phyloP scores from a whole-genome alignment of 2,888 invertebrate species.

The Allolobophora icterica region DNA sequence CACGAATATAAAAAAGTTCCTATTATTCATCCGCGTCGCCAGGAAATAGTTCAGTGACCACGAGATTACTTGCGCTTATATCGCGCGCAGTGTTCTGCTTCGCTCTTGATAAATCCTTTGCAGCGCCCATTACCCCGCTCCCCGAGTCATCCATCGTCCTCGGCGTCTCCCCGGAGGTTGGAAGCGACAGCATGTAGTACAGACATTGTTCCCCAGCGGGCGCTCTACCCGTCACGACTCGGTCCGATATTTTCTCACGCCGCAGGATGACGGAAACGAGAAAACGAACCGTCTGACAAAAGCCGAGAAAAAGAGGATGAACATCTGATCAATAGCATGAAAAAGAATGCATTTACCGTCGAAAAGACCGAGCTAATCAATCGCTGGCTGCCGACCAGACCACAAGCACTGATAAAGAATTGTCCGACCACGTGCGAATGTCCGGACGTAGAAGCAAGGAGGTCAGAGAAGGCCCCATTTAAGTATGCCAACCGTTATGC shows the following conservation, averaged over 20 bases:
- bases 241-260: slow-evolving; percentile 26
- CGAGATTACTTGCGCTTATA: slow-evolving; percentile 12
- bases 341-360: background rate
- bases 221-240: slow-evolving; percentile 27
- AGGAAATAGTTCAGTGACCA: slow-evolving; percentile 17
- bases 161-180: background rate
- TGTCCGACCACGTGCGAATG: background rate
- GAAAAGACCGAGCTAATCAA: background rate
- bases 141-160: slow-evolving; percentile 3
- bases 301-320: background rate
- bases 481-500: background rate
- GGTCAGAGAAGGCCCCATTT: background rate
- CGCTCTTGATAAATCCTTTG: slow-evolving; percentile 8
- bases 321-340: background rate
- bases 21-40: slow-evolving; percentile 17
- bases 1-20: slow-evolving; percentile 2
- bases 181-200: background rate
- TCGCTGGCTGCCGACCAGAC: background rate
- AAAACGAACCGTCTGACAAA: background rate
- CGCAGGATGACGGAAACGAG: background rate
- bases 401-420: background rate
- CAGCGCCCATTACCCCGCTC: background rate
- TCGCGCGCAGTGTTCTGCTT: background rate
- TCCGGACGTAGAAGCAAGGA: background rate
- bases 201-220: background rate